These are phyloP conservation scores for Engystomops pustulosus DNA, from an alignment of 2,113 vertebrate species.

Conservation along the genomic window DNA sequence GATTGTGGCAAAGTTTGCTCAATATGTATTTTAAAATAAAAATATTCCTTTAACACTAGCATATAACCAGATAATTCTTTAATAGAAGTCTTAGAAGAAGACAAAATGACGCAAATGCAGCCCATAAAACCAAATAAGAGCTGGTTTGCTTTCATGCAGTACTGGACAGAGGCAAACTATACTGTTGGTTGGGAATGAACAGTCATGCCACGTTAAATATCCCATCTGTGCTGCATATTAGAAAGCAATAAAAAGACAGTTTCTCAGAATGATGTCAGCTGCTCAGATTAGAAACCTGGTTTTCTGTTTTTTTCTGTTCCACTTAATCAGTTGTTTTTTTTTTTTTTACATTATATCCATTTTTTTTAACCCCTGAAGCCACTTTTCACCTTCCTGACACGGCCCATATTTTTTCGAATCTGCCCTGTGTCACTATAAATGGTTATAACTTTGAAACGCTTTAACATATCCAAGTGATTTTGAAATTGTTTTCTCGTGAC, in stretches of 20 bases:
- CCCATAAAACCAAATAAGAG: background rate
- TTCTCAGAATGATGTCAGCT: conserved; percentile 2
- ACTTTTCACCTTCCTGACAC: no score
- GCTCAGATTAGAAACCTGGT: background rate
- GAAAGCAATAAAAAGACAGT: conserved; percentile 12
- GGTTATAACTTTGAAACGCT: no score
- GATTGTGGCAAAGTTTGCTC: no score
- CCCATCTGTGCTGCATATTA: conserved; percentile 28
- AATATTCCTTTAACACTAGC: background rate
- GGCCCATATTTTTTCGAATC: no score
- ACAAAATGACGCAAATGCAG: conserved; percentile 11
- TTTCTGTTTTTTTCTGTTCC: background rate
- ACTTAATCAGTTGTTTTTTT: background rate
- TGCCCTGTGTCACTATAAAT: no score
- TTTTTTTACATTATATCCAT: background rate
- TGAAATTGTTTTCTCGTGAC: no score
- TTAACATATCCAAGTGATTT: no score
- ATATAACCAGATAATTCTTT: background rate
- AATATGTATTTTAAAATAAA: background rate
- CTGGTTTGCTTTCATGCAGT: conserved; percentile 6
- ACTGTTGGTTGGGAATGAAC: conserved; percentile 16
- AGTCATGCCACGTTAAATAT: conserved; percentile 22
- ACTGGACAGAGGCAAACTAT: background rate
- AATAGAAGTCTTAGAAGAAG: background rate
- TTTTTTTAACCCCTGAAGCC: background rate